A percentile compares a stretch with the other conserved stretches of the same genome.
These are phyloP conservation scores for Cephus pygmeus DNA, from an alignment of 2,888 invertebrate species.

Conservation along the genomic window DNA sequence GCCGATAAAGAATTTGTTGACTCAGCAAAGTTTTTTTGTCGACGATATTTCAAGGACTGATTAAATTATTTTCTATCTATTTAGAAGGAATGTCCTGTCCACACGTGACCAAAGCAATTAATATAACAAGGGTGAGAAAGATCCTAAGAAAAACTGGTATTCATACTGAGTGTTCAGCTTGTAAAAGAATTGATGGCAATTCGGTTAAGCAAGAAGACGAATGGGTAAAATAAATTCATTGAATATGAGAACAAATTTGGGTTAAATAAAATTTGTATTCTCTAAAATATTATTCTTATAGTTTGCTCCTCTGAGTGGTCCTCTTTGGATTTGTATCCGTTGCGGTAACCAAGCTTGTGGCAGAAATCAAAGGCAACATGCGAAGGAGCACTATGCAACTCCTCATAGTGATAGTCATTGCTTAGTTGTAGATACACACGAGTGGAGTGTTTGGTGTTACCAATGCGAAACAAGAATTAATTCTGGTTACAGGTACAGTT, in stretches of 20 bases:
- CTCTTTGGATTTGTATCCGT: constrained; percentile 83
- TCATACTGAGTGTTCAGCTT: constrained; percentile 71
- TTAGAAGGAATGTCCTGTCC: constrained; percentile 67
- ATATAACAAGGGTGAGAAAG: constrained; percentile 72
- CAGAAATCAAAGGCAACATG: constrained; percentile 75
- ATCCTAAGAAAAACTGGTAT: constrained; percentile 69
- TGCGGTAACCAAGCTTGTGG: constrained; percentile 86
- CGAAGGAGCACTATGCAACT: constrained; percentile 78
- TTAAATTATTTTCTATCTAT: constrained; percentile 1
- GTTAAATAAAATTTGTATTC: not conserved
- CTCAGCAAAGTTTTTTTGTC: not conserved
- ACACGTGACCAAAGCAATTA: constrained; percentile 78
- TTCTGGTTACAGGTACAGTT: constrained; percentile 62
- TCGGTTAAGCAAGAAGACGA: constrained; percentile 68
- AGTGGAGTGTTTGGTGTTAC: constrained; percentile 84
- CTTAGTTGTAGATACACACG: constrained; percentile 77
- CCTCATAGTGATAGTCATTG: constrained; percentile 83
- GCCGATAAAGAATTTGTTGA: not conserved
- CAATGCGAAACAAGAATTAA: constrained; percentile 79
- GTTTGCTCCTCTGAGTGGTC: constrained; percentile 24
- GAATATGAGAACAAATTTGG: not conserved
- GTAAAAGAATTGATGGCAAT: constrained; percentile 68
- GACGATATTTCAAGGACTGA: not conserved
- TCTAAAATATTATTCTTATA: constrained; percentile 25
- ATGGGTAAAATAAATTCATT: constrained; percentile 37